Conservation (phyloP, 2,888 invertebrate species). For the Ellobium chinense region DNA sequence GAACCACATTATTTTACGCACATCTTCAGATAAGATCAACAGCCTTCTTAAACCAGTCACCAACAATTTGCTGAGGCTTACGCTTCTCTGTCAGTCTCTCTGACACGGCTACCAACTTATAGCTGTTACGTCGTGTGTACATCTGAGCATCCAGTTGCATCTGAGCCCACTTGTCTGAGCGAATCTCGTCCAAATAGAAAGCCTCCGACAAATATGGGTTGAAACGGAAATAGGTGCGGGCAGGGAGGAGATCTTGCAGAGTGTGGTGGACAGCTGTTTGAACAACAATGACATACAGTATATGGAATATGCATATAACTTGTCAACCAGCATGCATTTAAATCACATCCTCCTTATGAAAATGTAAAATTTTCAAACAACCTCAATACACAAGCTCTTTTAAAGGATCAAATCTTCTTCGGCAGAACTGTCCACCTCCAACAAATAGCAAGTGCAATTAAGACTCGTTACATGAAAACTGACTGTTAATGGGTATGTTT, state of each 20-base stretch:
- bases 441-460: too few species aligned
- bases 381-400: too few species aligned
- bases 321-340: too few species aligned
- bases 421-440: too few species aligned
- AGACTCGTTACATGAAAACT: too few species aligned
- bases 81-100: slow-evolving; percentile 60
- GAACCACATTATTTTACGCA: too few species aligned
- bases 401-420: too few species aligned
- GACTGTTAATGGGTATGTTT: too few species aligned
- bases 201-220: slow-evolving; percentile 92
- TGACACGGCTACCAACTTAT: slow-evolving; percentile 82
- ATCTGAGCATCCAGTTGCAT: slow-evolving; percentile 88
- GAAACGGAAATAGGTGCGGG: slow-evolving; percentile 88
- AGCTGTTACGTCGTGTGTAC: slow-evolving; percentile 89
- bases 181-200: slow-evolving; percentile 89
- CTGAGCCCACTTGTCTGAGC: slow-evolving; percentile 85
- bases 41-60: slow-evolving; percentile 53
- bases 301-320: too few species aligned
- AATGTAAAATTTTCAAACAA: too few species aligned
- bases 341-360: too few species aligned
- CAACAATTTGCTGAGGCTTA: slow-evolving; percentile 57
- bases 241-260: slow-evolving; percentile 80
- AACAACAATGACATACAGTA: too few species aligned
- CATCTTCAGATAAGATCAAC: slow-evolving; percentile 33
- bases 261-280: slow-evolving; percentile 83